A percentile compares a stretch with the other conserved stretches of the same genome.
These are phyloP conservation scores for Amiota minor DNA, from an alignment of 2,888 invertebrate species.

Conservation along the genomic window DNA sequence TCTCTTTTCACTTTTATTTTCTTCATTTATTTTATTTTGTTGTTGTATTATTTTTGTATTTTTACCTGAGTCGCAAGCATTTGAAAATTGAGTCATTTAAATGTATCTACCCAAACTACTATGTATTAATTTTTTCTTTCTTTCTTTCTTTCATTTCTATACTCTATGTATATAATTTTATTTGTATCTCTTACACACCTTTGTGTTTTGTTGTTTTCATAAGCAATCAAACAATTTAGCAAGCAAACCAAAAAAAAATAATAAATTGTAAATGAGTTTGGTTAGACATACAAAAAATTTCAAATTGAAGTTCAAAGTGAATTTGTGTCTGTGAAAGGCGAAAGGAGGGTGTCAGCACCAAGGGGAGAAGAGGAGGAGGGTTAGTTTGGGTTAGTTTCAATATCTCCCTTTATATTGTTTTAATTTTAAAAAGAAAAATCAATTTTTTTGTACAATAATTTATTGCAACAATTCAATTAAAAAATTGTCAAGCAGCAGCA, in stretches of 20 bases:
- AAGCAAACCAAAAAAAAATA: slow-evolving; percentile 19
- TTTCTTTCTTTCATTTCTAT: neutral
- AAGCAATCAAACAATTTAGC: slow-evolving; percentile 38
- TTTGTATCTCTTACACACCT: slow-evolving; percentile 19
- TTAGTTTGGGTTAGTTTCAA: too few relatives aligned
- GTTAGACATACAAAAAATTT: neutral
- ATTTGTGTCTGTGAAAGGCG: too few relatives aligned
- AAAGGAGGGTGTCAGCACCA: neutral
- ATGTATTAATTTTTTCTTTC: too few relatives aligned
- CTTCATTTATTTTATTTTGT: too few relatives aligned
- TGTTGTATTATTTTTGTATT: too few relatives aligned
- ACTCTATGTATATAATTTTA: neutral
- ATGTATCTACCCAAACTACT: slow-evolving; percentile 43
- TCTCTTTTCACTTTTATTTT: too few relatives aligned
- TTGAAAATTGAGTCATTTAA: slow-evolving; percentile 50
- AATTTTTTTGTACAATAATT: slow-evolving; percentile 7
- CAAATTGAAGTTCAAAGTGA: neutral
- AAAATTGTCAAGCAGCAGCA: slow-evolving; percentile 7
- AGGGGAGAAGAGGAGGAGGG: neutral
- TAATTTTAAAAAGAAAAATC: too few relatives aligned
- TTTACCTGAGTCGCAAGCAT: too few relatives aligned
- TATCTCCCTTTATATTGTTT: too few relatives aligned
- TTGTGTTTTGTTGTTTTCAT: slow-evolving; percentile 15
- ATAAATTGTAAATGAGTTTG: slow-evolving; percentile 13
- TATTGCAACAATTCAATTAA: slow-evolving; percentile 25